These are phyloP conservation scores for Neodiprion pinetum DNA, from an alignment of 1,140 invertebrate species.

Conservation along the genomic window DNA sequence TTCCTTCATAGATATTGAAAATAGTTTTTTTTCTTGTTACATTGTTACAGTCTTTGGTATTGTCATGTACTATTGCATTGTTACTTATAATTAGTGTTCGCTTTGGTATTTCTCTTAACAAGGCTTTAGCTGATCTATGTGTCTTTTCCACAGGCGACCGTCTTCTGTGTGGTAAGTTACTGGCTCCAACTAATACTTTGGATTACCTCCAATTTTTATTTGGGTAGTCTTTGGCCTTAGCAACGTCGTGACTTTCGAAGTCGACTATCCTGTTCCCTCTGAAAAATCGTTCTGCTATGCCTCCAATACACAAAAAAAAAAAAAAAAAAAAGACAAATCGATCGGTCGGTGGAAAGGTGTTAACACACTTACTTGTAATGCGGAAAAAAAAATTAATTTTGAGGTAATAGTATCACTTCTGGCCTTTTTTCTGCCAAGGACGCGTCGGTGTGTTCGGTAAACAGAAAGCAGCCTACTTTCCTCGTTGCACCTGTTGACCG, in stretches of 20 bases:
- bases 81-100: background rate
- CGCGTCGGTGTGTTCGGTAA: no score
- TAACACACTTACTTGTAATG: no score
- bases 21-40: no score
- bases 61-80: no score
- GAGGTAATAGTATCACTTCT: background rate
- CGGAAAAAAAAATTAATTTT: no score
- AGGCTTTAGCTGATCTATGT: conserved; percentile 31
- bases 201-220: conserved; percentile 30
- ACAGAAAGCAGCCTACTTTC: no score
- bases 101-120: background rate
- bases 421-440: conserved; percentile 22
- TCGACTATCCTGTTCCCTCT: conserved; percentile 25
- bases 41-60: no score
- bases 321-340: no score
- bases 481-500: no score
- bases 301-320: background rate
- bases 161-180: conserved; percentile 34
- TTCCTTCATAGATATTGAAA: no score
- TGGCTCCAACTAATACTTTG: conserved; percentile 22
- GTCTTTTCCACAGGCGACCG: conserved; percentile 30
- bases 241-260: conserved; percentile 24
- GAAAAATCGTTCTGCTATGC: conserved; percentile 21
- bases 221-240: conserved; percentile 32
- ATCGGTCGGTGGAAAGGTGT: no score